These are phyloP conservation scores for Cosmopolites sordidus DNA, from an alignment of 2,888 invertebrate genomes.

Conservation along the genomic window DNA sequence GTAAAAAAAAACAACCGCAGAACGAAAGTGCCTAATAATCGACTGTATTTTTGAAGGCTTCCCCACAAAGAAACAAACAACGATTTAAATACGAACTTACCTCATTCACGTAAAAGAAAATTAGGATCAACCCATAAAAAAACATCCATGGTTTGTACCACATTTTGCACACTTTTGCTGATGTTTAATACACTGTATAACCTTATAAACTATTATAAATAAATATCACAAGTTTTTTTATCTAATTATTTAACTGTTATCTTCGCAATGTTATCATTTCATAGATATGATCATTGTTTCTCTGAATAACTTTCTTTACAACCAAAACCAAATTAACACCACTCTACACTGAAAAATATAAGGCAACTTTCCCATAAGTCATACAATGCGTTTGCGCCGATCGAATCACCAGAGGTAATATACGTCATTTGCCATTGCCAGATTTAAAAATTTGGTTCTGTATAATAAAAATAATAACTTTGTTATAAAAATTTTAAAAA, in stretches of 20 bases:
- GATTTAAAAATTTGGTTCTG: not conserved
- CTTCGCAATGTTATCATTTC: conserved; percentile 6
- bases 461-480: no score
- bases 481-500: no score
- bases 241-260: conserved; percentile 5
- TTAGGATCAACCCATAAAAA: conserved; percentile 15
- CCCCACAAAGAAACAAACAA: no score
- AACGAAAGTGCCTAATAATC: no score
- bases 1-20: no score
- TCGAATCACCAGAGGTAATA: not conserved
- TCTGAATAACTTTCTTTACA: not conserved
- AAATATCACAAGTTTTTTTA: conserved; percentile 18
- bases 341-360: not conserved
- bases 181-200: not conserved
- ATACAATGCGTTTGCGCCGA: not conserved
- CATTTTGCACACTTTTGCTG: conserved; percentile 4
- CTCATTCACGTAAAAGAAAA: conserved; percentile 17
- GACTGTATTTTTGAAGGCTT: no score
- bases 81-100: conserved; percentile 17
- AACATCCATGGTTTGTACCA: conserved; percentile 14
- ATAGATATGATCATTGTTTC: not conserved
- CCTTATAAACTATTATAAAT: conserved; percentile 20
- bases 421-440: not conserved
- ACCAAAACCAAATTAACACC: not conserved
- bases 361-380: not conserved